Percentiles rank a stretch among this genome's conserved stretches.
Evolutionary conservation across 2,113 vertebrate species (phyloP).

Genomic region (Bombycilla garrulus): DNA sequence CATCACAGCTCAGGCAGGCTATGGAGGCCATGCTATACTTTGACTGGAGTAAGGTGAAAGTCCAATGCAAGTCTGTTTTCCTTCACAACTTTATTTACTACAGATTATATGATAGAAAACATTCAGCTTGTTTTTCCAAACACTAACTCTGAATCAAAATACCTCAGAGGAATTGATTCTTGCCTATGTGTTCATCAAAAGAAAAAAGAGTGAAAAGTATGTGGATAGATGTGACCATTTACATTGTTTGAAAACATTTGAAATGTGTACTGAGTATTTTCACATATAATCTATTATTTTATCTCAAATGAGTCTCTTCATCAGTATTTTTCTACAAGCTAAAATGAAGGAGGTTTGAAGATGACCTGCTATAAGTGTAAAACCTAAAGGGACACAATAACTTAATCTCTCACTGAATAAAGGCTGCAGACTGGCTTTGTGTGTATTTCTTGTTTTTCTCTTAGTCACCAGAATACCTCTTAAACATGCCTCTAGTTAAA

Average conservation of each 20-base stretch:
- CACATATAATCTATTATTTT: neutral
- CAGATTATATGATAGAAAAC: neutral
- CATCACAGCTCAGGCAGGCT: neutral
- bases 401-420: neutral
- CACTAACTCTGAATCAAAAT: neutral
- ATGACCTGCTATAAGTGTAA: neutral
- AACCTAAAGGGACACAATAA: neutral
- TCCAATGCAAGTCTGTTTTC: neutral
- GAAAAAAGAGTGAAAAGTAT: neutral
- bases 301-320: neutral
- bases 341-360: neutral
- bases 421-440: neutral
- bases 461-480: neutral
- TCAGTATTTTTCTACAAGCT: neutral
- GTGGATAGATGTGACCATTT: neutral
- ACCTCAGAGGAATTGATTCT: neutral
- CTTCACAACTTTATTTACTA: neutral
- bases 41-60: neutral
- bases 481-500: neutral
- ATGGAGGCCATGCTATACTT: neutral
- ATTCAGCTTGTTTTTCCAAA: neutral
- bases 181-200: neutral
- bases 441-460: neutral
- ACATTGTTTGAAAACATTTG: neutral
- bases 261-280: neutral